Evolutionary conservation across 23 tunicate species (phyloP), one percentile per base, ranked within the genome.

Genomic region (Ciona savignyi): DNA sequence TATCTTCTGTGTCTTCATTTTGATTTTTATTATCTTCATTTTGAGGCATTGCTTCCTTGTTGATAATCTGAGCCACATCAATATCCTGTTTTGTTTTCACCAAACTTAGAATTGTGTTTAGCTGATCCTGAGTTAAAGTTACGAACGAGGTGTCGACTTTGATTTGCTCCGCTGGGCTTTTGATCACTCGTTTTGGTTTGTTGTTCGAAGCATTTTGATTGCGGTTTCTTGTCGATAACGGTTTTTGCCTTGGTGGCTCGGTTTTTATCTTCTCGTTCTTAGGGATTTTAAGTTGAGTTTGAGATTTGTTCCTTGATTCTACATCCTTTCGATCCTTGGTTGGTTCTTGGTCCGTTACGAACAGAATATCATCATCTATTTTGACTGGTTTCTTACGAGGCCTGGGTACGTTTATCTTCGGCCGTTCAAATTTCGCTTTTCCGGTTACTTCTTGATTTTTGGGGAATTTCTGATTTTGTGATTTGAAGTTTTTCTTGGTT

Each of bases 61-160:
- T 72, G 15, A 88, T 56, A 21, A 73, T 82, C 21, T 68, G 31
- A 0, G 96, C 74, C 31, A 88, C 35, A 51, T 88, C 88, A 25
- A 88, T 82, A 25, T 88, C 96, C 32, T 88, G 83, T 25, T 84
- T 75, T 21, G 80, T 85, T 85, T 91, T 85, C 3, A 91, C 97
- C 61, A 91, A 35, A 66, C 67, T 77, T 0, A 91, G 61, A 28
- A 91, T 91, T 4, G 86, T 85, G 71, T 77, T 91, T 9, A 91
- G 77, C 35, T 91, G 97, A 65, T 82, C 91, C 71, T 91, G 93
- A 30, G 97, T 91, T 32, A 91, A 63, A 21, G 97, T 85, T 66
- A 91, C 91, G 70, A 56, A 91, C 27, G 75, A 71, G 0, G 97
- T 67, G 29, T 85, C 86, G 70, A 85, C 76, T 9, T 63, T 63